These are phyloP conservation scores for Phenganax subtilis DNA, from an alignment of 92 coral and sea anemone genomes.

Conservation along the genomic window DNA sequence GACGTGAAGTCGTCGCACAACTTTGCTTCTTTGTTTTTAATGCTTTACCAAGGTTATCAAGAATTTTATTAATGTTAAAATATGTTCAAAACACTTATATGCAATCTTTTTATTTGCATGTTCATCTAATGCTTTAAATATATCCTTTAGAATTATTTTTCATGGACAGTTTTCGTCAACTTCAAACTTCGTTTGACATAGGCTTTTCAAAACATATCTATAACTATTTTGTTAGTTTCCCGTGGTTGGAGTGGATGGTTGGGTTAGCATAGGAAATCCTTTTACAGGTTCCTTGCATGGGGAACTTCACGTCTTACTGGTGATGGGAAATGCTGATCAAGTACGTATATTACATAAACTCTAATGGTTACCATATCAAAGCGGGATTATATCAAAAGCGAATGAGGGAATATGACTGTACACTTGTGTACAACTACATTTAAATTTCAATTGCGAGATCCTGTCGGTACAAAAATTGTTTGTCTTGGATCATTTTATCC, in stretches of 20 bases:
- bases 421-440: no score
- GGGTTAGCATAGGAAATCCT: slow-evolving; percentile 66
- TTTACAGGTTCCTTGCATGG: slow-evolving; percentile 73
- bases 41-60: no score
- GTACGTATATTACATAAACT: slow-evolving; percentile 28
- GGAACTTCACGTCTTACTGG: slow-evolving; percentile 73
- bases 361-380: background rate
- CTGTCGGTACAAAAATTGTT: no score
- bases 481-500: no score
- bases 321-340: slow-evolving; percentile 89
- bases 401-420: no score
- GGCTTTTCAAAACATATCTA: no score
- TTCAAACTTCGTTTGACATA: background rate
- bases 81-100: no score
- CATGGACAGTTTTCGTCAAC: background rate
- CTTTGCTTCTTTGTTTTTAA: no score
- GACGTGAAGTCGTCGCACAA: no score
- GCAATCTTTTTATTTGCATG: no score
- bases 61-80: no score
- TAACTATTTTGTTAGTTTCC: slow-evolving; percentile 57
- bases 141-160: background rate
- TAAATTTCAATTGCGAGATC: no score
- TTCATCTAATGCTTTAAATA: background rate
- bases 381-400: background rate
- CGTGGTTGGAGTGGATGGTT: slow-evolving; percentile 79